Evolutionary conservation across 2,797 vertebrate genomes (phyloP).

Genomic region (Labroides dimidiatus): DNA sequence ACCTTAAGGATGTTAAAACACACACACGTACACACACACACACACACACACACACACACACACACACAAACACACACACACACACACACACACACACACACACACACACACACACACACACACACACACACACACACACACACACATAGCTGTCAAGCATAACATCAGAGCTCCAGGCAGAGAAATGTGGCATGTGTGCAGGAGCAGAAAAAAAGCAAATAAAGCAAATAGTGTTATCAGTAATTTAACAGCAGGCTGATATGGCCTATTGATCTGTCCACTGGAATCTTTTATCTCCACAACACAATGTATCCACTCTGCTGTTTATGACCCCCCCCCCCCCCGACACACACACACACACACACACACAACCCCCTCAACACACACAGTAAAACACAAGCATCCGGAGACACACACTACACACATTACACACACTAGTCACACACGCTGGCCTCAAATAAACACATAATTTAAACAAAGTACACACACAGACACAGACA

Average conservation of each 20-base stretch:
- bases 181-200: conserved; percentile 63
- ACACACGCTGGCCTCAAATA: conserved; percentile 13
- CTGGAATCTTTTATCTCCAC: conserved; percentile 80
- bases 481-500: conserved; percentile 14
- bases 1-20: conserved; percentile 2
- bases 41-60: conserved; percentile 1
- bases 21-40: not conserved
- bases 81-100: too few relatives aligned
- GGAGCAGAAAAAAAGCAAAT: conserved; percentile 75
- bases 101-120: conserved; percentile 1
- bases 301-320: conserved; percentile 80
- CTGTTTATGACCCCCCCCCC: conserved; percentile 76
- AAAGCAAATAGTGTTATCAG: conserved; percentile 83
- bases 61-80: conserved; percentile 10
- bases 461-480: too few relatives aligned
- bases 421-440: conserved; percentile 28
- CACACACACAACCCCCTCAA: too few relatives aligned
- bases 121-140: conserved; percentile 25
- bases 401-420: conserved; percentile 14
- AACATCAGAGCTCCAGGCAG: conserved; percentile 67
- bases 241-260: conserved; percentile 82
- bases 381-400: conserved; percentile 57
- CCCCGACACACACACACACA: too few relatives aligned
- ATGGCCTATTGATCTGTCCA: conserved; percentile 81
- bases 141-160: conserved; percentile 40